Evolutionary conservation across 2,113 vertebrate genomes (phyloP), one percentile per base, ranked within the genome.

Genomic region (Dasypus novemcinctus): DNA sequence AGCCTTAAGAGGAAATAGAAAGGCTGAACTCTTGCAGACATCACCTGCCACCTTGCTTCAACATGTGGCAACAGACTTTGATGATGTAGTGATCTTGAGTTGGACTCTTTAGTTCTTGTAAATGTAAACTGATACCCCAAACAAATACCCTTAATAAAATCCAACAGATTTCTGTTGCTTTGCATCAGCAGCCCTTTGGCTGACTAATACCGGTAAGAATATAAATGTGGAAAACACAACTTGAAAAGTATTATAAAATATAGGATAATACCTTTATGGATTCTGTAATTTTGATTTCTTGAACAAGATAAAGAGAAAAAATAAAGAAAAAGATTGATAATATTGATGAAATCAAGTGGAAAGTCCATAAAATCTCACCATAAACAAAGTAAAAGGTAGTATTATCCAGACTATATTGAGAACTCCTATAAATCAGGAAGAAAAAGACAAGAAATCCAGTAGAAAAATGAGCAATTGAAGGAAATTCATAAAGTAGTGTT

Each of bases 381-480:
- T 71, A 80, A 87, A 87, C 25, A 84, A 93, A 75, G 14, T 91
- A 25, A 75, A 89, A 87, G 88, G 41, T 71, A 74, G 72, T 91
- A 31, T 21, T 63, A 88, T 63, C 64, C 7, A 80, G 76, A 85
- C 29, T 78, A 31, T 64, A 38, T 31, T 41, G 21, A 93, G 46
- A 95, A 88, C 8, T 68, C 49, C 68, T 92, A 46, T 83, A 79
- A 90, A 85, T 80, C 38, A 80, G 64, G 49, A 92, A 92, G 81
- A 90, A 94, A 84, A 92, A 90, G 23, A 15, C 59, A 76, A 90
- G 9, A 21, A 86, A 91, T 15, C 8, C 23, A 66, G 8, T 33
- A 68, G 82, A 71, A 95, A 81, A 93, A 46, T 17, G 7, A 36
- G 85, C 52, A 71, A 85, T 80, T 9, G 33, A 83, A 90, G 23